phyloP scores from a whole-genome alignment of 2,888 invertebrate species.

The Caenorhabditis parvicauda region DNA sequence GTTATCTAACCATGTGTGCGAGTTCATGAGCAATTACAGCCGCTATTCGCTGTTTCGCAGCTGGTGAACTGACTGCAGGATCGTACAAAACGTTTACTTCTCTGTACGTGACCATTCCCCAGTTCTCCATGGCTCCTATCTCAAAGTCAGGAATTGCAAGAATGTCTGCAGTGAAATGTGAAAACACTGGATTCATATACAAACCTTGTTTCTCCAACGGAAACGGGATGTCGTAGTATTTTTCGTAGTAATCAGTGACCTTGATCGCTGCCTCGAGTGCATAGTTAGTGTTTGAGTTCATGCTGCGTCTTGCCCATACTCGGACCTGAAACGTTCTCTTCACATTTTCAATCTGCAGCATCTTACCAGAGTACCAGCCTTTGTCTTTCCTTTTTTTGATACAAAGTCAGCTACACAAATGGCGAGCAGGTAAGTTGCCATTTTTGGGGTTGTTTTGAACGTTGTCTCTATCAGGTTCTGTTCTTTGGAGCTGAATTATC shows the following conservation, averaged over 20 bases:
- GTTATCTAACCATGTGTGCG: background rate
- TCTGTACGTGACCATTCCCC: constrained; percentile 87
- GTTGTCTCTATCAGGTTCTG: constrained; percentile 73
- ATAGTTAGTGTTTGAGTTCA: constrained; percentile 74
- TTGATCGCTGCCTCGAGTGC: constrained; percentile 69
- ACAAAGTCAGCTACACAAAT: constrained; percentile 81
- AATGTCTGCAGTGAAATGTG: constrained; percentile 67
- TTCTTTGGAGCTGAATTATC: background rate
- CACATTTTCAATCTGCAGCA: background rate
- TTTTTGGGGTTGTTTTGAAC: constrained; percentile 66
- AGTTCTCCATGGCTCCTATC: constrained; percentile 90
- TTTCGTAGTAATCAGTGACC: constrained; percentile 68
- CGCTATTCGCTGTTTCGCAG: constrained; percentile 77
- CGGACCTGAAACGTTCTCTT: constrained; percentile 63
- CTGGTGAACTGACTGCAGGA: constrained; percentile 72
- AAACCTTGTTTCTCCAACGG: constrained; percentile 84
- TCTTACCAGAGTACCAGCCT: constrained; percentile 72
- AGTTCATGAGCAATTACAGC: constrained; percentile 69
- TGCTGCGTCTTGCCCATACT: constrained; percentile 67
- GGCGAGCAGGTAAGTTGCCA: constrained; percentile 86
- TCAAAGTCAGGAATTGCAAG: constrained; percentile 83
- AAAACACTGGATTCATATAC: background rate
- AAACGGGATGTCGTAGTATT: constrained; percentile 80
- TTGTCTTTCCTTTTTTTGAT: constrained; percentile 70
- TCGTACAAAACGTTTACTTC: constrained; percentile 78